These are phyloP conservation scores for Heliconius erato DNA, from an alignment of 2,888 invertebrate genomes.

Conservation along the genomic window DNA sequence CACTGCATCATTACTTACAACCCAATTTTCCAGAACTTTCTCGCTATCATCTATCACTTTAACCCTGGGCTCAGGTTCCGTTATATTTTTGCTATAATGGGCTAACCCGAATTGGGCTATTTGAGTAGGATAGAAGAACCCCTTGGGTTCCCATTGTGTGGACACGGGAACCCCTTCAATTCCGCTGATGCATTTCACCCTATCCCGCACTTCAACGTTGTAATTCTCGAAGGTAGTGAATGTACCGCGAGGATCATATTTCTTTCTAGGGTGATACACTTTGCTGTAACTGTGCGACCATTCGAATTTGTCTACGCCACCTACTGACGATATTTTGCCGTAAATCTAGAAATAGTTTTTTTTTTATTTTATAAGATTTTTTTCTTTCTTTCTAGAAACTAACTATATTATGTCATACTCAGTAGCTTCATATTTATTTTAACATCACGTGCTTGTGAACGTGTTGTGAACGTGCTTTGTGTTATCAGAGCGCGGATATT, in stretches of 20 bases:
- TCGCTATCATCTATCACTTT: constrained; percentile 91
- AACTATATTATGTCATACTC: too few relatives aligned
- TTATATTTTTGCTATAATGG: constrained; percentile 98
- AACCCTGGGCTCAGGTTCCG: constrained; percentile 92
- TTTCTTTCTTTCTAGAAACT: too few relatives aligned
- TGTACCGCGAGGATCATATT: constrained; percentile 95
- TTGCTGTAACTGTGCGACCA: constrained; percentile 98
- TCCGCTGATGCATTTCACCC: constrained; percentile 98
- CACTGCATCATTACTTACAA: constrained; percentile 89
- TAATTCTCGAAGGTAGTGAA: constrained; percentile 99
- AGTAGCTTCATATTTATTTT: too few relatives aligned
- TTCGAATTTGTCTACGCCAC: constrained; percentile 93
- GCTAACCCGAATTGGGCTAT: constrained; percentile 99
- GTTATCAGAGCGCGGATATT: too few relatives aligned
- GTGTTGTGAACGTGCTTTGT: too few relatives aligned
- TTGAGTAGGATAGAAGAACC: constrained; percentile 99
- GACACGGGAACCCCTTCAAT: constrained; percentile 97
- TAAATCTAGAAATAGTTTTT: constrained; percentile 87
- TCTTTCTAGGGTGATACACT: constrained; percentile 94
- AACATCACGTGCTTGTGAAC: too few relatives aligned
- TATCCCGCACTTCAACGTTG: constrained; percentile 97
- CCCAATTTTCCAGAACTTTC: constrained; percentile 89
- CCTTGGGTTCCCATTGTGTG: constrained; percentile 98
- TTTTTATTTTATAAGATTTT: neutral
- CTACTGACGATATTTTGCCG: constrained; percentile 91